Base-by-base conservation (phyloP, 2,888 invertebrate species). In the Stratiomys singularior region DNA sequence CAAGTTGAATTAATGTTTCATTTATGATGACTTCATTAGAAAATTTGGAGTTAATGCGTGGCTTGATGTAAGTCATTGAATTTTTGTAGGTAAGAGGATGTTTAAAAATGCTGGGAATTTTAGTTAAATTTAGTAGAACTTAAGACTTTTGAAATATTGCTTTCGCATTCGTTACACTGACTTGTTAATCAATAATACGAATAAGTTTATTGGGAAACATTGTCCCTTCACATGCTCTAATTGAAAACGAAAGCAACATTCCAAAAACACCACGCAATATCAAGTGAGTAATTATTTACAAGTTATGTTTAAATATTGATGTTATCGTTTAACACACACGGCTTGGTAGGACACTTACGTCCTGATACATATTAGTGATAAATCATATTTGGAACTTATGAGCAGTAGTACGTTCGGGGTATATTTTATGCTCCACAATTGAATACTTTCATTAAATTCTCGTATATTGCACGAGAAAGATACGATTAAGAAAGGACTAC, bases 311-410 rank as follows among this genome's bases (percentile, higher is more conserved):
- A 74, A 60, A 52, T 52, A 21, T 47, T 63, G 44, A 23, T 30
- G 23, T 76, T 78, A 74, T 58, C n/a, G 74, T 74, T 74, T 74
- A 74, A 74, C 74, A 74, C 74, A 74, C 74, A 74, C 74, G 74
- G 74, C 74, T 74, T 58, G 37, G 60, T 27, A 69, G 47, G 69
- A 44, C 37, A 13, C 18, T 7, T 30, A 30, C 13, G 21, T 37
- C 37, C 37, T 66, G 66, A 64, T 52, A 18, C 52, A n/a, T 18
- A 4, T 18, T 9, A 13, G 52, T 37, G 37, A 37, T 52, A 13
- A 52, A 52, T 52, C 52, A 52, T 52, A 52, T 4, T n/a, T 3
- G 52, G 15, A 52, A 52, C 37, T 37, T 37, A 37, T 37, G 37
- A 37, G 37, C 9, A 37, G 37, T 9, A 37, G 9, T 37, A 3